Evolutionary conservation across 2,113 vertebrate species (phyloP).

Genomic region (Megaleporinus macrocephalus): DNA sequence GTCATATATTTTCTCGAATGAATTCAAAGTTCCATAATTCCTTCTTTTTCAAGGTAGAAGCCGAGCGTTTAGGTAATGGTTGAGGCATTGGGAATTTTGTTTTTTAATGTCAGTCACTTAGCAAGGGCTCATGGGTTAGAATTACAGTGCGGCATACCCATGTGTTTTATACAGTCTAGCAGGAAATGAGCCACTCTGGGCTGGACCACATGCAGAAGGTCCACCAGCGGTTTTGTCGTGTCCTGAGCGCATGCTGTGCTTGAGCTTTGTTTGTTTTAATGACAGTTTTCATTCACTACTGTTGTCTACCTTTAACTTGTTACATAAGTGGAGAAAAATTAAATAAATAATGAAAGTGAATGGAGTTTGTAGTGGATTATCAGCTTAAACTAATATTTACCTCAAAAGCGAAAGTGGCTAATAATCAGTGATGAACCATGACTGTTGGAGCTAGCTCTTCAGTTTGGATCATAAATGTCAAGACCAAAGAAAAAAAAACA

Average conservation of each 20-base stretch:
- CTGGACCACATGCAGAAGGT: constrained; percentile 45
- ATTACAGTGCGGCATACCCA: constrained; percentile 52
- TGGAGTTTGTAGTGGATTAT: not conserved
- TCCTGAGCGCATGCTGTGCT: constrained; percentile 11
- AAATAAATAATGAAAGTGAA: not conserved
- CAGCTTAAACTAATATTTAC: not conserved
- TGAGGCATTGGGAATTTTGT: constrained; percentile 29
- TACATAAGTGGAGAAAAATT: not conserved
- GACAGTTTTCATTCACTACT: not conserved
- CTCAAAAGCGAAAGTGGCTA: not conserved
- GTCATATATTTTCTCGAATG: constrained; percentile 52
- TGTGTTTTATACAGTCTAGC: constrained; percentile 37
- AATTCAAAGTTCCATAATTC: constrained; percentile 31
- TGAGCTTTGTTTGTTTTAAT: not conserved
- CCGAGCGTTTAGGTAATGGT: constrained; percentile 43
- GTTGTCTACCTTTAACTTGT: not conserved
- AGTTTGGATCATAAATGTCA: no score
- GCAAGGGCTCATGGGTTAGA: constrained; percentile 46
- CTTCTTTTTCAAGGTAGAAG: constrained; percentile 8
- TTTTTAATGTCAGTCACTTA: constrained; percentile 40
- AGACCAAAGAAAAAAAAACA: no score
- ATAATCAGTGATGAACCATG: not conserved
- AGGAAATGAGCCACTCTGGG: constrained; percentile 56
- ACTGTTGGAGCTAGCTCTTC: no score
- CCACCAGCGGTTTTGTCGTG: constrained; percentile 24